Conservation (phyloP, 1,140 invertebrate species). For the Muscidifurax raptorellus region DNA sequence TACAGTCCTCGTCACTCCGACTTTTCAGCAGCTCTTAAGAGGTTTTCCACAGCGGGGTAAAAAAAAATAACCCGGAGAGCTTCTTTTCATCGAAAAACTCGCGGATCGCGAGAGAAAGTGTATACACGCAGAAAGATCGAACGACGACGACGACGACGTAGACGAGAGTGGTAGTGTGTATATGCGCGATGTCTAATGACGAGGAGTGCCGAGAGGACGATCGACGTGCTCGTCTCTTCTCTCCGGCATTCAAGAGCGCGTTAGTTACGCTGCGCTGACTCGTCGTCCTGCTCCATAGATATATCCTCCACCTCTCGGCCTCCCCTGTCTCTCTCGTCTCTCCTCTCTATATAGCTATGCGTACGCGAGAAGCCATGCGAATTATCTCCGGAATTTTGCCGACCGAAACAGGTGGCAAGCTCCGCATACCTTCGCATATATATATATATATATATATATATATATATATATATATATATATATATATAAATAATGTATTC, state of each 20-base stretch:
- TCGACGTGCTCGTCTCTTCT: not conserved
- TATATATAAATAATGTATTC: too few species aligned
- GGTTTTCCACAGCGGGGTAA: not conserved
- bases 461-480: not conserved
- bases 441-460: not conserved
- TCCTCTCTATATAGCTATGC: not conserved
- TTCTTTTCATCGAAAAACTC: not conserved
- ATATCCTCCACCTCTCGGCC: not conserved
- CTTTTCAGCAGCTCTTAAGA: not conserved
- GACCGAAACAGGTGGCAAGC: slow-evolving; percentile 32
- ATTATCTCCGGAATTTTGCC: slow-evolving; percentile 26
- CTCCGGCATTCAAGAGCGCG: not conserved
- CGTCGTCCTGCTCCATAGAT: not conserved
- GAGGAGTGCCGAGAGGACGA: not conserved
- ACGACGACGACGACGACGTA: not conserved
- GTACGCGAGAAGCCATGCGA: not conserved
- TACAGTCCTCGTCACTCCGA: not conserved
- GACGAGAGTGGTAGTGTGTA: not conserved
- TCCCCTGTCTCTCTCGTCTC: not conserved
- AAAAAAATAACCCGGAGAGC: not conserved
- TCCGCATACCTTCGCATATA: not conserved
- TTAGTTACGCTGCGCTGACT: slow-evolving; percentile 20
- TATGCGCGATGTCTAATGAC: not conserved
- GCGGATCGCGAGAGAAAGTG: not conserved
- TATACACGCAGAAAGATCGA: not conserved